Evolutionary conservation across 1,140 invertebrate species (phyloP).

Genomic region (Cherax quadricarinatus): DNA sequence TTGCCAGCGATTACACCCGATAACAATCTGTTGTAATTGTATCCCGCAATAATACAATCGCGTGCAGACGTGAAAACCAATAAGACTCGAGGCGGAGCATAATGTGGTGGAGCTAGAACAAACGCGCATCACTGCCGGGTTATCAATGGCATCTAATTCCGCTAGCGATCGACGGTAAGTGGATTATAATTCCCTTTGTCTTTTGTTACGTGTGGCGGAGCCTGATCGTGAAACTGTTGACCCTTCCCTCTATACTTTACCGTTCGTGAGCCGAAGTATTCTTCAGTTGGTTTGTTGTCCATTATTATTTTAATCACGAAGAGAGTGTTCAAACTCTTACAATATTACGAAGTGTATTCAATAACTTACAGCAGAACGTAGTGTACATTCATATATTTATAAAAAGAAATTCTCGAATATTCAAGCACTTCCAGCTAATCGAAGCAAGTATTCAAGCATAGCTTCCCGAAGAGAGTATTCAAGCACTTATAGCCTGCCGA

Average conservation of each 20-base stretch:
- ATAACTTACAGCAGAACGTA: too few relatives aligned
- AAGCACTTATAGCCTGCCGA: too few relatives aligned
- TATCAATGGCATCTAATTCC: background rate
- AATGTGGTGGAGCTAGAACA: background rate
- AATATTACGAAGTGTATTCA: too few relatives aligned
- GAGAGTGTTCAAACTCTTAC: background rate
- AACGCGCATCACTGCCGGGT: constrained; percentile 7
- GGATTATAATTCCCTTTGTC: constrained; percentile 20
- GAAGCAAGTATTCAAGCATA: too few relatives aligned
- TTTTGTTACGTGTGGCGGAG: background rate
- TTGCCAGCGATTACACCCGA: background rate
- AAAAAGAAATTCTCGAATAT: too few relatives aligned
- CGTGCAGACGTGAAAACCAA: background rate
- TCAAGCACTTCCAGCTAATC: too few relatives aligned
- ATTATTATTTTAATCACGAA: background rate
- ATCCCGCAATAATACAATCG: background rate
- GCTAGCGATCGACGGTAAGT: background rate
- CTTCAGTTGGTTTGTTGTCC: background rate
- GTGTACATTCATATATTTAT: too few relatives aligned
- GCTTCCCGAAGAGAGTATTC: too few relatives aligned
- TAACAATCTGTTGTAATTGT: constrained; percentile 3
- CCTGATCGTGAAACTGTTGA: background rate
- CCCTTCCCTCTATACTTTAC: background rate
- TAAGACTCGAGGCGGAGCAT: background rate
- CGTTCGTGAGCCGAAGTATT: background rate